Evolutionary conservation across 23 tunicate genomes (phyloP), one percentile per base, ranked within the genome.

Genomic region (Botrylloides violaceus): DNA sequence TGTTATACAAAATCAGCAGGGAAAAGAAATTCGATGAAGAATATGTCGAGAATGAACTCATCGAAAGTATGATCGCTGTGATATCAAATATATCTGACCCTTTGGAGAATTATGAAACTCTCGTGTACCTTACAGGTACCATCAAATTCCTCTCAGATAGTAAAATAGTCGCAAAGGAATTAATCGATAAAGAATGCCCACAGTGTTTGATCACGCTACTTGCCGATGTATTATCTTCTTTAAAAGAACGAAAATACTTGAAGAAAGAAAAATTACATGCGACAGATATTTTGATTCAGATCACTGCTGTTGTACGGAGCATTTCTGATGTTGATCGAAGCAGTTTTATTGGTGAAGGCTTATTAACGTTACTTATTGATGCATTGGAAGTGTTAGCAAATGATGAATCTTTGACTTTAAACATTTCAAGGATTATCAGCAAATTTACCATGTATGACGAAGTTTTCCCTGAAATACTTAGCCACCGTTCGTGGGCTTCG

Each of bases 101-200:
- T 1, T 36, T 68, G 57, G 92, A 84, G 3, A 84, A 79, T 37
- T 84, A 86, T 58, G 85, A 83, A 79, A 87, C 97, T 28, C 75
- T 83, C 23, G 75, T 83, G 2, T 90, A 83, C 49, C 58, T 90
- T 59, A 66, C 71, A 22, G 97, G 97, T 9, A 72, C 90, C 2
- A 26, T 90, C 15, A 90, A 90, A 39, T 90, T 80, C 66, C 64
- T 90, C 1, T 60, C 90, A 35, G 78, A 79, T 18, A 79, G 83
- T 61, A 76, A 90, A 61, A 60, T 58, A 5, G 61, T 84, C 18
- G 83, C 83, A n/a, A 35, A 36, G 6, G 70, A 30, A 5, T 49
- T 84, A 25, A 55, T 36, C 61, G 29, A 25, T 0, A 34, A 27
- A 19, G 55, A 29, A 19, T 72, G 76, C 36, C 32, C 73, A 15